Evolutionary conservation across 2,888 invertebrate genomes (phyloP), one percentile per base, ranked within the genome.

Genomic region (Clunio marinus): DNA sequence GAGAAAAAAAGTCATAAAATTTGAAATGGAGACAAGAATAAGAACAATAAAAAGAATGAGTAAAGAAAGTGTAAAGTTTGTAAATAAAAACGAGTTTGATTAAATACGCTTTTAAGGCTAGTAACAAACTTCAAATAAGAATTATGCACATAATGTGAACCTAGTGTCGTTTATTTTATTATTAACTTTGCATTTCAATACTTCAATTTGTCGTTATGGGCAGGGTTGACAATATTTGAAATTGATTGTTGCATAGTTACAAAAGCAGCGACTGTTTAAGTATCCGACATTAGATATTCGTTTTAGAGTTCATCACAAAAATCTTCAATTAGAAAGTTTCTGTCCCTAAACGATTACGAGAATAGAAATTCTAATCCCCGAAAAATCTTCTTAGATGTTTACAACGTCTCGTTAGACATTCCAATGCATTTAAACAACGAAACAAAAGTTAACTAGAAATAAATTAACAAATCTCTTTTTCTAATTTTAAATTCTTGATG

Each of bases 391-490:
- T 57, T 8, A 27, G 22, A 13, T 22, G 51, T 22, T 17, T 51
- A n/a, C 57, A 13, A 24, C 17, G 25, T 20, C 10, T n/a, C 2
- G 41, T n/a, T n/a, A n/a, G 10, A 32, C 32, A 5, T 5, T 5
- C 32, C 41, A 15, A 41, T 15, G 41, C 10, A 15, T 13, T 13
- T 10, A 41, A 41, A n/a, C 41, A 13, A 13, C 35, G 35, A 25
- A 24, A 15, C 57, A 57, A 57, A 57, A 32, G 35, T 32, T 22
- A 17, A 27, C 5, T 20, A 57, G 57, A 57, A 57, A 57, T 57
- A 57, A 25, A 25, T 57, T 57, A 57, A 57, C n/a, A 57, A 25
- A 57, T 57, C 57, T 57, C 13, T 57, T 57, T 57, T n/a, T 57
- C 57, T 57, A 57, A 57, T 27, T 57, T 57, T 57, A 57, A 57